Evolutionary conservation across 2,113 vertebrate genomes (phyloP), one percentile per base, ranked within the genome.

Genomic region (Egretta garzetta): DNA sequence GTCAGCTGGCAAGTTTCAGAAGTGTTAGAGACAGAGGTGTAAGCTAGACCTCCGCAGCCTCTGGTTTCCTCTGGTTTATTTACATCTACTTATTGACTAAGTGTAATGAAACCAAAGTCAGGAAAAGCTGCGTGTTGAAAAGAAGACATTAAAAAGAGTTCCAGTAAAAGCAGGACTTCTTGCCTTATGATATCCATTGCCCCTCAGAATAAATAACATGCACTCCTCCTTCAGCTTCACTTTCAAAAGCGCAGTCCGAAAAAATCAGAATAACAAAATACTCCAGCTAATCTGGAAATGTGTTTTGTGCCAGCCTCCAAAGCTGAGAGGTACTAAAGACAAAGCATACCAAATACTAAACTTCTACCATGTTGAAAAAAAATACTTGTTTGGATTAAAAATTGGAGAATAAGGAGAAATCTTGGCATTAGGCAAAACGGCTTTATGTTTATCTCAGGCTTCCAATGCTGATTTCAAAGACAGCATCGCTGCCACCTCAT

Each of bases 401-500:
- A 52, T 18, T 37, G 27, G 43, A 60, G 59, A 77, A 62, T 30
- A 52, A 73, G 35, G 30, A 63, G 32, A 83, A 80, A 64, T 50
- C 16, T 53, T 68, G n/a, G 27, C 52, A 27, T 49, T 63, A 80
- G 60, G 55, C 28, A 33, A 41, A 80, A 83, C 0, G 0, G 33
- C 28, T 72, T 67, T 13, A 6, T 4, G 3, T 53, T 74, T 74
- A 67, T 47, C 53, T 79, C 67, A 33, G 53, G 43, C 60, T 87
- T 59, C 67, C n/a, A 37, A 22, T 0, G 10, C 37, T 53, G 47
- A 62, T 45, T 56, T 83, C 45, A 68, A 67, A 74, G 60, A 17
- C 47, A 33, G 35, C 28, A 47, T 63, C 4, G 1, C 49, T 39
- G 19, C 45, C 1, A 1, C 35, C 55, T 82, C 1, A 0, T 32